phyloP scores from a whole-genome alignment of 1,140 invertebrate species.

The Zaprionus tsacasi region DNA sequence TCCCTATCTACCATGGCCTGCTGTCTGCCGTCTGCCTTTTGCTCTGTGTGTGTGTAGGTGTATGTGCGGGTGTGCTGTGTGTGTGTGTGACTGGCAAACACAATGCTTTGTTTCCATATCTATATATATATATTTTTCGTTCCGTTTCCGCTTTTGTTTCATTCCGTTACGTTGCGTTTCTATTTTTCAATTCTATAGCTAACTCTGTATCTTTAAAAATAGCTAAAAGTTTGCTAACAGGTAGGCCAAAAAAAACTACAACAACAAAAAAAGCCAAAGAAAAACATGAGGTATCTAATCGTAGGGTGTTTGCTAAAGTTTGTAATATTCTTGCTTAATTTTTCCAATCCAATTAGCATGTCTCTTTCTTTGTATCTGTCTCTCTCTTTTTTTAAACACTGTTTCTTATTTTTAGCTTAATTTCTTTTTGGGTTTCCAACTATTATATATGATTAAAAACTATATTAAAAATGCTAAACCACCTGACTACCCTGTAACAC shows the following conservation, averaged over 20 bases:
- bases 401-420: conserved; percentile 8
- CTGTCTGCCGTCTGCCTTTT: conserved; percentile 19
- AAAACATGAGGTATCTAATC: conserved; percentile 30
- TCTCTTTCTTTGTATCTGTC: conserved; percentile 4
- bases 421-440: conserved; percentile 11
- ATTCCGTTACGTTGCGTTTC: conserved; percentile 45
- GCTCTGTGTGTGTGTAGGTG: conserved; percentile 13
- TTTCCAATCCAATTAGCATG: conserved; percentile 35
- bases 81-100: conserved; percentile 14
- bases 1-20: conserved; percentile 11
- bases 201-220: conserved; percentile 27
- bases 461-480: conserved; percentile 5
- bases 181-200: conserved; percentile 48
- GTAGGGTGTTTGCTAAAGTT: conserved; percentile 37
- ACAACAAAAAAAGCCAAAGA: conserved; percentile 11
- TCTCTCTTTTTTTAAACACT: conserved; percentile 9
- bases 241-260: conserved; percentile 28
- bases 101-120: conserved; percentile 36
- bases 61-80: conserved; percentile 22
- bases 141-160: conserved; percentile 50
- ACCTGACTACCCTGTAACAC: conserved; percentile 3
- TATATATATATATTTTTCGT: conserved; percentile 7
- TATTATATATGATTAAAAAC: not conserved
- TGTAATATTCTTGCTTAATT: conserved; percentile 19
- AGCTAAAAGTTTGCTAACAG: conserved; percentile 33